Evolutionary conservation across 2,888 invertebrate genomes (phyloP).

Genomic region (Calameuta idolon): DNA sequence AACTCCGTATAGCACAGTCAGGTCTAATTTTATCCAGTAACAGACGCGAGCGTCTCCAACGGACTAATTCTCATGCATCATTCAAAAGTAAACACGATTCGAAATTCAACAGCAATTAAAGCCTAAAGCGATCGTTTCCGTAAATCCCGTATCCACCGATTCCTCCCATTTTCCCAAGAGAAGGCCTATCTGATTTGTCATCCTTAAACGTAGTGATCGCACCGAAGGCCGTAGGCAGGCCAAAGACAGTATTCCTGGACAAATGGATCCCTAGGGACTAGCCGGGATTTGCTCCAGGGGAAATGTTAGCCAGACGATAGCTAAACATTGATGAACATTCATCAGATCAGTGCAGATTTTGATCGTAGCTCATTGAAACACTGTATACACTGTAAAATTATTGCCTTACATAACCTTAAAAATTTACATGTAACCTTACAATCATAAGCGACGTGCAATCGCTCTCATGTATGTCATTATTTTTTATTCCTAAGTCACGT

Average conservation of each 20-base stretch:
- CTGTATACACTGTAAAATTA: neutral
- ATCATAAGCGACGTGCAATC: neutral
- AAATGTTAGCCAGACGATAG: slow-evolving; percentile 24
- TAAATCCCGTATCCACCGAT: neutral
- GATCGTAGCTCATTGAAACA: neutral
- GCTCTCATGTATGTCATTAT: too few species aligned
- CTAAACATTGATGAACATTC: neutral
- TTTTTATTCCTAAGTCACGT: neutral
- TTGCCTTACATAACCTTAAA: neutral
- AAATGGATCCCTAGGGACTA: slow-evolving; percentile 38
- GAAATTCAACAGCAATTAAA: neutral
- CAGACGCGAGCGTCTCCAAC: too few species aligned
- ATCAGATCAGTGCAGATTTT: neutral
- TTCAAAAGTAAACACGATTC: neutral
- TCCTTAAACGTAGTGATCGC: neutral
- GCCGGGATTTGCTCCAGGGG: slow-evolving; percentile 33
- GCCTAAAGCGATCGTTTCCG: neutral
- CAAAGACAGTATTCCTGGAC: slow-evolving; percentile 7
- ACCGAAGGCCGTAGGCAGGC: neutral
- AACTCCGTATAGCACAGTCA: neutral
- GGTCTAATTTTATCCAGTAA: neutral
- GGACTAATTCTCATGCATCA: too few species aligned
- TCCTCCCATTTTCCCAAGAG: slow-evolving; percentile 24
- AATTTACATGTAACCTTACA: neutral
- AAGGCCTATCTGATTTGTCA: slow-evolving; percentile 6